Conservation (phyloP, 2,797 vertebrate species). For the Vultur gryphus region DNA sequence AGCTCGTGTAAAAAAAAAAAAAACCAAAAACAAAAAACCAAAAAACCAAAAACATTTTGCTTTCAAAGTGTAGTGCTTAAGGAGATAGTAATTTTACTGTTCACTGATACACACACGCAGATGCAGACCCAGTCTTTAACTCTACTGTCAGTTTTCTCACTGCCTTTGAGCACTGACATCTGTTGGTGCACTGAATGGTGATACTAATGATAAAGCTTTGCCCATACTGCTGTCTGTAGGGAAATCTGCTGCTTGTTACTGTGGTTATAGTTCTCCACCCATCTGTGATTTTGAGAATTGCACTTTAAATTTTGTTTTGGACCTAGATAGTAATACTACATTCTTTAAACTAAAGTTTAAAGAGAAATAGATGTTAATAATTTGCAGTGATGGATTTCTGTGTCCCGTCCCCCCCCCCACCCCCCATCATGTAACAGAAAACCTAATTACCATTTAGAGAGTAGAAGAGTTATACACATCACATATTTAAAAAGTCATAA, state of each 20-base stretch:
- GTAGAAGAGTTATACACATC: neutral
- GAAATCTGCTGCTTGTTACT: conserved; percentile 39
- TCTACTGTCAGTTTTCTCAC: neutral
- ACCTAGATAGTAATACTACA: neutral
- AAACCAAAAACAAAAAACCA: no score
- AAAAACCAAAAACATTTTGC: neutral
- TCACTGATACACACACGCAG: neutral
- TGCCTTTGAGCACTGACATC: conserved; percentile 39
- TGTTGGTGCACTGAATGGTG: conserved; percentile 25
- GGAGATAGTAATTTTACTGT: neutral
- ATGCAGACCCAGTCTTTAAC: neutral
- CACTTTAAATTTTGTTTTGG: conserved; percentile 32
- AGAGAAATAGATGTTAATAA: neutral
- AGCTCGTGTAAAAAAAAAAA: neutral
- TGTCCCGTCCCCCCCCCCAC: no score
- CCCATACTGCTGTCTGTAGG: neutral
- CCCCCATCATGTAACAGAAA: neutral
- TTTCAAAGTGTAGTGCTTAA: neutral
- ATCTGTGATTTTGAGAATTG: conserved; percentile 74
- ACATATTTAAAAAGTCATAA: neutral
- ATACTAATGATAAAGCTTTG: conserved; percentile 20
- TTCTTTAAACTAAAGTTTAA: neutral
- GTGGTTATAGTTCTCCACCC: conserved; percentile 77
- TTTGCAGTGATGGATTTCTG: neutral
- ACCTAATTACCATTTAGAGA: neutral